Conservation (phyloP, 2,888 invertebrate species). For the Drosophila infuscata region DNA sequence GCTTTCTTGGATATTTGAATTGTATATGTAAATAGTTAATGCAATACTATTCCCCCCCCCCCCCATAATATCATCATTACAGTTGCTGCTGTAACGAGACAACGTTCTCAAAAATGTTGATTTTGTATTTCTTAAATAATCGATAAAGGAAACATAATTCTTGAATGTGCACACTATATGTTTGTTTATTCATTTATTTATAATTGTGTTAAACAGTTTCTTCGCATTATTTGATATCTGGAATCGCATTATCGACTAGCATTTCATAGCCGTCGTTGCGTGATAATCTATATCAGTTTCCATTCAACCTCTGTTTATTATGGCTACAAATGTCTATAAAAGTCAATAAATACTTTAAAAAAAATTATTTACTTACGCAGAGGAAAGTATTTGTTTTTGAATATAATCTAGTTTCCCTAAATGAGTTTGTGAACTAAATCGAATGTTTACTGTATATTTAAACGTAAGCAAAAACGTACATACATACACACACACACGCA, state of each 20-base stretch:
- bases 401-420: neutral
- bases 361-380: neutral
- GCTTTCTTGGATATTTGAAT: neutral
- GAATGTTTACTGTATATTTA: neutral
- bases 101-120: neutral
- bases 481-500: conserved; percentile 8
- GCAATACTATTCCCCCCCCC: neutral
- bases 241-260: conserved; percentile 14
- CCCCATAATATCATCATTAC: neutral
- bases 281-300: conserved; percentile 12
- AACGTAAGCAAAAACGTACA: conserved; percentile 1
- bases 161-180: neutral
- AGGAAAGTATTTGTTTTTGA: neutral
- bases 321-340: neutral
- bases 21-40: neutral
- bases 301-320: neutral
- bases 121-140: neutral
- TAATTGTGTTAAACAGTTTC: neutral
- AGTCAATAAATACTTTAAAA: neutral
- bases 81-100: neutral
- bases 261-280: conserved; percentile 13
- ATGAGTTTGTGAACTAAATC: neutral
- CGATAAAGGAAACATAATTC: neutral
- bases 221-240: conserved; percentile 19
- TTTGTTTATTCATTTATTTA: neutral